Evolutionary conservation across 2,113 vertebrate genomes (phyloP).

Genomic region (Triplophysa dalaica): DNA sequence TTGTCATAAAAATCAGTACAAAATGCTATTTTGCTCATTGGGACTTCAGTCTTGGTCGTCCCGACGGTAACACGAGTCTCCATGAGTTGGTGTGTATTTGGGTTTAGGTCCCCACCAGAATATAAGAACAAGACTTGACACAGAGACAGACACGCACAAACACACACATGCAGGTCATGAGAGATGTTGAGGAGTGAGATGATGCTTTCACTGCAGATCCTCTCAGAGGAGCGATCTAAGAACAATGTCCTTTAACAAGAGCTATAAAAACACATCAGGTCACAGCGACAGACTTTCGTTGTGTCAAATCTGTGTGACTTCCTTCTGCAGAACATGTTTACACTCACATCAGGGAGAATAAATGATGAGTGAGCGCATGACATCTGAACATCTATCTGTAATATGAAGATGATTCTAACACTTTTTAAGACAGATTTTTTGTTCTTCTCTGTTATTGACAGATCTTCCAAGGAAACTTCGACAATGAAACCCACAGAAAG

Average conservation of each 20-base stretch:
- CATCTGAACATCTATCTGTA: background rate
- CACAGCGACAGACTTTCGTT: background rate
- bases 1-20: too few relatives aligned
- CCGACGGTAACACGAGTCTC: too few relatives aligned
- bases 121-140: too few relatives aligned
- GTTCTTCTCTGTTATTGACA: slow-evolving; percentile 51
- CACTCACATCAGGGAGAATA: too few relatives aligned
- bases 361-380: background rate
- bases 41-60: too few relatives aligned
- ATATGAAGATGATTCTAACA: background rate
- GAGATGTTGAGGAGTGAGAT: background rate
- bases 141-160: too few relatives aligned
- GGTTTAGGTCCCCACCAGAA: too few relatives aligned
- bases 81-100: too few relatives aligned
- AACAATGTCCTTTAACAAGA: slow-evolving; percentile 13
- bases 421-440: background rate
- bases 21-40: too few relatives aligned
- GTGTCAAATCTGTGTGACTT: too few relatives aligned
- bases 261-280: slow-evolving; percentile 21
- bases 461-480: slow-evolving; percentile 89
- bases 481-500: slow-evolving; percentile 87
- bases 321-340: too few relatives aligned
- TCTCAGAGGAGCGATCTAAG: slow-evolving; percentile 23
- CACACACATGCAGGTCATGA: background rate
- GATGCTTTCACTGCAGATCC: background rate